Conservation (phyloP, 2,797 vertebrate species). For the Sarcophilus harrisii region DNA sequence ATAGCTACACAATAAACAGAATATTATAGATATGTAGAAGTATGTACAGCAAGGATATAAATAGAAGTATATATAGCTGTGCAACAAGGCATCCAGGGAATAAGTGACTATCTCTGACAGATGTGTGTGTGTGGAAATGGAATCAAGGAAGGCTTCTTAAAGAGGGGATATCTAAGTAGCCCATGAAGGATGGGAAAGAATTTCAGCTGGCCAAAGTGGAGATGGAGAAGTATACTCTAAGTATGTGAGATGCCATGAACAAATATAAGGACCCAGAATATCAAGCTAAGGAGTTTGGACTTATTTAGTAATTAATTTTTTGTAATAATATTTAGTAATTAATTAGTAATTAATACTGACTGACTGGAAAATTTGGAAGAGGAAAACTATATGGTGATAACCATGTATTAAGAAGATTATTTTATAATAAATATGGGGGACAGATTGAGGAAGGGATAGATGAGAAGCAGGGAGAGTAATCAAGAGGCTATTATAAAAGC, state of each 20-base stretch:
- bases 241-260: neutral
- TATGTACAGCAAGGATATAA: neutral
- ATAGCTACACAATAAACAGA: neutral
- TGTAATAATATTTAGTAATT: no score
- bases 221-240: neutral
- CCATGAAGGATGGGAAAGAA: neutral
- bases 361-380: neutral
- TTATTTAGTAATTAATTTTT: neutral
- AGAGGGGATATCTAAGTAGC: neutral
- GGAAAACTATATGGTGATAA: neutral
- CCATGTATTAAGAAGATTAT: neutral
- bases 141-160: neutral
- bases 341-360: neutral
- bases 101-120: neutral
- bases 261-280: neutral
- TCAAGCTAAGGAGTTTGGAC: neutral
- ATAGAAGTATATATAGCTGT: neutral
- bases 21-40: neutral
- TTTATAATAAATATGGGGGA: neutral
- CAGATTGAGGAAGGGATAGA: neutral
- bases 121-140: neutral
- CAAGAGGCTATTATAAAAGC: neutral
- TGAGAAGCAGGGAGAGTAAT: neutral
- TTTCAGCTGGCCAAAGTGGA: neutral
- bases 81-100: neutral